Conservation (phyloP, 1,140 invertebrate species). For the Scaptomyza montana region DNA sequence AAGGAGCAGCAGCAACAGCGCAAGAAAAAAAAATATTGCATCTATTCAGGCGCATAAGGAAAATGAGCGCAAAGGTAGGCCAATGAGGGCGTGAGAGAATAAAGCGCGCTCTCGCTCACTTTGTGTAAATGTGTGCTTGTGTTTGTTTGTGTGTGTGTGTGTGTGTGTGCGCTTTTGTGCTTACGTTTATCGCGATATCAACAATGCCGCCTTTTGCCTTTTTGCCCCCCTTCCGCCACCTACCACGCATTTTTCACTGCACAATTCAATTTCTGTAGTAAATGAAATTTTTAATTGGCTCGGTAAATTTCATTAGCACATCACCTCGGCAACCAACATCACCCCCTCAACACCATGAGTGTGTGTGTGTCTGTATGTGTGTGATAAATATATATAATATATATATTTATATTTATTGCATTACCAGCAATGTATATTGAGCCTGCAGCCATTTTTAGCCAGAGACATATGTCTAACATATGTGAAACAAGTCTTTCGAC, state of each 20-base stretch:
- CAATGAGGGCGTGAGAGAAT: constrained; percentile 24
- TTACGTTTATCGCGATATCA: constrained; percentile 41
- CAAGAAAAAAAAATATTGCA: constrained; percentile 60
- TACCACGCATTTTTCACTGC: background rate
- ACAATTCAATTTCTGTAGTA: constrained; percentile 25
- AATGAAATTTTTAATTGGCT: constrained; percentile 52
- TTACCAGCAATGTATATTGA: constrained; percentile 42
- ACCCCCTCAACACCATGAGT: background rate
- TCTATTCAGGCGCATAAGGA: constrained; percentile 74
- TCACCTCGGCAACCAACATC: background rate
- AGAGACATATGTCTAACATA: constrained; percentile 62
- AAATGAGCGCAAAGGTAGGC: constrained; percentile 81
- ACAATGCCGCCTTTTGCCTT: constrained; percentile 16
- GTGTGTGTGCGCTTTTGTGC: constrained; percentile 5
- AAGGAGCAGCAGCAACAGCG: constrained; percentile 27
- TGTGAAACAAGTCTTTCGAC: constrained; percentile 21
- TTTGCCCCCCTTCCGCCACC: too few species aligned
- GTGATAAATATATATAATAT: constrained; percentile 52
- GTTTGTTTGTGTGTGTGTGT: constrained; percentile 7
- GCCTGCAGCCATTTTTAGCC: constrained; percentile 6
- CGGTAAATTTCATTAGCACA: constrained; percentile 36
- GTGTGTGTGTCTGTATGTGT: background rate
- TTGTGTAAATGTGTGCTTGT: constrained; percentile 8
- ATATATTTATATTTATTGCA: constrained; percentile 64
- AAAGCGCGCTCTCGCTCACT: background rate